Conservation (phyloP, 1,140 invertebrate species). For the Trichomalopsis sarcophagae region DNA sequence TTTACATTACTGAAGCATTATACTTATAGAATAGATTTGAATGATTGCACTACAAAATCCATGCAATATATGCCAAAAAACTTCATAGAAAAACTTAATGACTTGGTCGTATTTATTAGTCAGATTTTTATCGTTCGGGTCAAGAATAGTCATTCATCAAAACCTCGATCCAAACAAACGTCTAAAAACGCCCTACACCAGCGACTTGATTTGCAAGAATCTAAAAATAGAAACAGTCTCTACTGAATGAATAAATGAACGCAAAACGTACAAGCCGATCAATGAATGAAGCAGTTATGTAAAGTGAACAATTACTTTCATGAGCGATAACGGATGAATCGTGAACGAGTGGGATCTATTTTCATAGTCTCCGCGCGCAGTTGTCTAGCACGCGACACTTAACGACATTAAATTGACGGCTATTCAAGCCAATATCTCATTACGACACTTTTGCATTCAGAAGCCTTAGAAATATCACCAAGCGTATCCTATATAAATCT, state of each 20-base stretch:
- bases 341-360: not conserved
- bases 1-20: no score
- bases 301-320: conserved; percentile 22
- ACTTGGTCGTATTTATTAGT: not conserved
- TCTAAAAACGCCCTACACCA: not conserved
- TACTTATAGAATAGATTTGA: no score
- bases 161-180: not conserved
- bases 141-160: not conserved
- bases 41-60: no score
- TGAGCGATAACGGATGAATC: not conserved
- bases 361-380: not conserved
- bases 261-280: not conserved
- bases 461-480: not conserved
- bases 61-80: no score
- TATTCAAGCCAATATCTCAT: not conserved
- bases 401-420: not conserved
- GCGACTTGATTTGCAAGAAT: not conserved
- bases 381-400: not conserved
- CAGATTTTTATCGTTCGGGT: not conserved
- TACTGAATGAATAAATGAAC: conserved; percentile 10
- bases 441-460: not conserved
- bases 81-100: no score
- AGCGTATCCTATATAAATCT: no score
- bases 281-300: conserved; percentile 27
- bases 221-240: not conserved